phyloP scores from a whole-genome alignment of 2,888 invertebrate species.

The Ophion ellenae region DNA sequence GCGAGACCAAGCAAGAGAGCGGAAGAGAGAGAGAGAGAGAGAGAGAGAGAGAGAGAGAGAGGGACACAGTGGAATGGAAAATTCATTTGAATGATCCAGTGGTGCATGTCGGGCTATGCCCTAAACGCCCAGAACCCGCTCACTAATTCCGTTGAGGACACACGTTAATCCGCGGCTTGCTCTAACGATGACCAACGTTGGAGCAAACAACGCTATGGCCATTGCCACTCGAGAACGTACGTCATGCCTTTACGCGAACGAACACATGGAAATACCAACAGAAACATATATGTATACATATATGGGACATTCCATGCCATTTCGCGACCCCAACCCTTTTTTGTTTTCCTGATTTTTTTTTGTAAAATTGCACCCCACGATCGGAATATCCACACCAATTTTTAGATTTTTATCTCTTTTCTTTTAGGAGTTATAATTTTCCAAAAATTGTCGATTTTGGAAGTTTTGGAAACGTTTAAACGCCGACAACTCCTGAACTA shows the following conservation, averaged over 20 bases:
- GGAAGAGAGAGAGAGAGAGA: background rate
- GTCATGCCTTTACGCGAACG: background rate
- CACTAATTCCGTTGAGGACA: slow-evolving; percentile 59
- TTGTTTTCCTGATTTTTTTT: no score
- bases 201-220: slow-evolving; percentile 33
- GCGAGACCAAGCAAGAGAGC: background rate
- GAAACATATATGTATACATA: no score
- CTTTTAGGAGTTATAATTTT: no score
- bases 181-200: slow-evolving; percentile 55
- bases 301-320: no score
- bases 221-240: slow-evolving; percentile 25
- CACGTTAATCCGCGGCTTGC: slow-evolving; percentile 47
- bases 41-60: background rate
- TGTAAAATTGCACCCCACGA: no score
- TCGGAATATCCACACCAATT: no score
- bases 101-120: background rate
- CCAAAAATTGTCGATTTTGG: no score
- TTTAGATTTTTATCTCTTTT: no score
- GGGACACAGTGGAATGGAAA: slow-evolving; percentile 7
- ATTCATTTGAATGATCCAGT: slow-evolving; percentile 28
- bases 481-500: no score
- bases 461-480: no score
- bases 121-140: slow-evolving; percentile 25
- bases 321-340: no score
- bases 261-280: background rate